These are phyloP conservation scores for Rhea pennata DNA, from an alignment of 2,113 vertebrate species.

Conservation along the genomic window DNA sequence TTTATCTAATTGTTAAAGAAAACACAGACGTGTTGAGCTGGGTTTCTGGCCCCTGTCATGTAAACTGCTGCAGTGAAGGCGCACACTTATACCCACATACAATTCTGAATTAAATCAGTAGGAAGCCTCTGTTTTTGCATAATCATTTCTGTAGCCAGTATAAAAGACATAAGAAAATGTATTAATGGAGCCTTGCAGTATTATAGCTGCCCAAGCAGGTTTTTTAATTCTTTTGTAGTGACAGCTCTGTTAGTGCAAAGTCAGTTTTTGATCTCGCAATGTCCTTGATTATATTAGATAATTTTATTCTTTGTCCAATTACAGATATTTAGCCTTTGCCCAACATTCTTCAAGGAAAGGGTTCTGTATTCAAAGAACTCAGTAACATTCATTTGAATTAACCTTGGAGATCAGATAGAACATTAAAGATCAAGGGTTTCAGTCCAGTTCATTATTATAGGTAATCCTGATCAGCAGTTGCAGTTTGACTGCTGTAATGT, in stretches of 20 bases:
- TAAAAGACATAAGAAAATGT: constrained; percentile 26
- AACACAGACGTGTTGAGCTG: constrained; percentile 39
- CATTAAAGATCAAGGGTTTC: background rate
- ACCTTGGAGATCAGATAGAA: constrained; percentile 4
- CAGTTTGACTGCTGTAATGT: background rate
- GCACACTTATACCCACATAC: constrained; percentile 55
- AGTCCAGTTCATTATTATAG: background rate
- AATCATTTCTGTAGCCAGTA: constrained; percentile 9
- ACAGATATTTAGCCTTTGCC: background rate
- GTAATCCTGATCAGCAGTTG: constrained; percentile 4
- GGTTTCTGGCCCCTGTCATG: background rate
- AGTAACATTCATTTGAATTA: background rate
- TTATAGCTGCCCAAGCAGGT: background rate
- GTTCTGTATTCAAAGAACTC: background rate
- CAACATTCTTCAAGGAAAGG: background rate
- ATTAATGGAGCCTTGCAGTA: background rate
- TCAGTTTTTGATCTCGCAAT: constrained; percentile 15
- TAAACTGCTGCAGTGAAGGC: constrained; percentile 6
- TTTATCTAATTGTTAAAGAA: constrained; percentile 61
- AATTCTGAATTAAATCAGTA: constrained; percentile 34
- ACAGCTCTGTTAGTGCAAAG: background rate
- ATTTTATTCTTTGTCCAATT: constrained; percentile 31
- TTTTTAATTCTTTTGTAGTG: background rate
- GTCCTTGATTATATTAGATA: background rate
- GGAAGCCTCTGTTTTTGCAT: constrained; percentile 59